Evolutionary conservation across 2,888 invertebrate genomes (phyloP), one percentile per base, ranked within the genome.

Genomic region (Trissolcus japonicus): DNA sequence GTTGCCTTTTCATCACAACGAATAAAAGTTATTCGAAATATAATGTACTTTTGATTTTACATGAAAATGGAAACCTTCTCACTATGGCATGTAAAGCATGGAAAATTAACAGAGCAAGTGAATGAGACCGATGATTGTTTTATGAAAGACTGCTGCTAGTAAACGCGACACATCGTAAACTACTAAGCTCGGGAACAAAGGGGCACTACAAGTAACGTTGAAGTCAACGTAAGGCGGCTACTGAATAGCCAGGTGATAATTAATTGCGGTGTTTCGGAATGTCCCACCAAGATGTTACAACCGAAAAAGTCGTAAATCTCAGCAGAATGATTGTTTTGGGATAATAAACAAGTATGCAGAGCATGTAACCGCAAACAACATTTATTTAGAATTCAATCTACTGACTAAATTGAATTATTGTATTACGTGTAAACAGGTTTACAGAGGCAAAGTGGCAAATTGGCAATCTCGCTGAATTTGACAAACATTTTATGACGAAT

Each of bases 211-310:
- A 62, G 63, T 43, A 51, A 57, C 62, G 46, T 63, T 57, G 13
- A 35, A 21, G 55, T 55, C 35, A 43, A 41, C 65, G 55, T 19
- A 25, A 43, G 60, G 40, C 29, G 53, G 14, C 46, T 53, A 54
- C 40, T 61, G 61, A 66, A 74, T 74, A 67, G 57, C 56, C 53
- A n/a, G 0, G 67, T 21, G 62, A 67, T 68, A 74, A 74, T 74
- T 74, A 68, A 74, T 69, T 55, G 69, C 50, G 14, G 69, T 29
- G 60, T 65, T 69, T 68, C 68, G 41, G 43, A 53, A 48, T 29
- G 59, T 21, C 54, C 75, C 55, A 60, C 59, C 75, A 69, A 75
- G 75, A 69, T 55, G 69, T 60, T 61, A 56, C 66, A 69, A 35
- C n/a, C 51, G 51, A 61, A 61, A 56, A 53, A 51, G 63, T 53